Percentiles rank a stretch among this genome's conserved stretches.
Evolutionary conservation across 2,113 vertebrate genomes (phyloP).

Genomic region (Hoplias malabaricus): DNA sequence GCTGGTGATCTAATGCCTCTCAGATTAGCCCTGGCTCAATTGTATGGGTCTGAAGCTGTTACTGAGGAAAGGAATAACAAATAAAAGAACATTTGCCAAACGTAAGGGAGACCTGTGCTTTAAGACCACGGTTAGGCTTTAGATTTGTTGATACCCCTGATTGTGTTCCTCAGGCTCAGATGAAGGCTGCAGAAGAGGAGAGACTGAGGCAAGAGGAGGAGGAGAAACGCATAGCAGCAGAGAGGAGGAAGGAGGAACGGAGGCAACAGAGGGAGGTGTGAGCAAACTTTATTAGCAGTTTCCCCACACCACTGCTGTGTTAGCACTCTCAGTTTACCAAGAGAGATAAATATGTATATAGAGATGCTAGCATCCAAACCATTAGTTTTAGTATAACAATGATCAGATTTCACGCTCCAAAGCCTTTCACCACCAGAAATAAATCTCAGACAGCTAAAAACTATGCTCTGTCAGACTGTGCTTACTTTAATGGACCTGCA

Average conservation of each 20-base stretch:
- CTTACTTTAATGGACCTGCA: neutral
- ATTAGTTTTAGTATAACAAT: neutral
- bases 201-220: constrained; percentile 75
- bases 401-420: neutral
- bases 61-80: neutral
- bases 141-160: neutral
- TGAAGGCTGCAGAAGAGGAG: constrained; percentile 83
- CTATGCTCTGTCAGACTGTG: neutral
- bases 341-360: neutral
- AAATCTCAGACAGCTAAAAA: neutral
- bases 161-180: constrained; percentile 73
- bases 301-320: neutral
- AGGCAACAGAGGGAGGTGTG: constrained; percentile 78
- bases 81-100: too few species aligned
- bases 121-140: neutral
- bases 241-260: constrained; percentile 80
- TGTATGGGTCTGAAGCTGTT: too few species aligned
- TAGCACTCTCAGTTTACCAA: neutral
- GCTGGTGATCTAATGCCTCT: neutral
- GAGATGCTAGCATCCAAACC: neutral
- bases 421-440: neutral
- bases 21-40: too few species aligned
- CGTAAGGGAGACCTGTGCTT: neutral
- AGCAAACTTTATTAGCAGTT: neutral
- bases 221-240: constrained; percentile 74